Evolutionary conservation across 1,140 invertebrate species (phyloP).

Genomic region (Drosophila pseudoobscura): DNA sequence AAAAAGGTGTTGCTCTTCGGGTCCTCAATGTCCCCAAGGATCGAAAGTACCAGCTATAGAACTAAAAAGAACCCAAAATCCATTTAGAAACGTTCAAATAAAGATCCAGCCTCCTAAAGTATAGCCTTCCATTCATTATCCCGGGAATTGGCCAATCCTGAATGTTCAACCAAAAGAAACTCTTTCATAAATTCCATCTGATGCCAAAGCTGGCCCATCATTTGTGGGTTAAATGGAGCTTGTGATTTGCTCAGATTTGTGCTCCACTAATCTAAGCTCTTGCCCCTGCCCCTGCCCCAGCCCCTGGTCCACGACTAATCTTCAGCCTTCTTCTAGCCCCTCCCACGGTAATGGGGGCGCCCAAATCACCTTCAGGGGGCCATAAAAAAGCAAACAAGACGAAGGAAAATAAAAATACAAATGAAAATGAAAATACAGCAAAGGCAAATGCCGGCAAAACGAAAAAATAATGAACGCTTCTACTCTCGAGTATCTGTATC

Average conservation of each 20-base stretch:
- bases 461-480: slow-evolving; percentile 75
- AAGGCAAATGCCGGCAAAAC: slow-evolving; percentile 61
- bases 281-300: neutral
- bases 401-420: slow-evolving; percentile 53
- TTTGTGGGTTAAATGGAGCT: slow-evolving; percentile 75
- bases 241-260: slow-evolving; percentile 72
- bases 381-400: slow-evolving; percentile 61
- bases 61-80: too few species aligned
- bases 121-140: slow-evolving; percentile 12
- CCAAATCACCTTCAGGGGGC: slow-evolving; percentile 75
- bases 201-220: slow-evolving; percentile 69
- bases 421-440: slow-evolving; percentile 65
- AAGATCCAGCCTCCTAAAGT: neutral
- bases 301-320: neutral
- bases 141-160: neutral
- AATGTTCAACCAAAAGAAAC: neutral
- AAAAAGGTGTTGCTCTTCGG: too few species aligned
- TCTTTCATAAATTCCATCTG: slow-evolving; percentile 53
- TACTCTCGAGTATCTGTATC: slow-evolving; percentile 6
- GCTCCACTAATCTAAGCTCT: slow-evolving; percentile 43
- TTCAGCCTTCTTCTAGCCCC: slow-evolving; percentile 2
- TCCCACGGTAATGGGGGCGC: slow-evolving; percentile 26
- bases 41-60: too few species aligned
- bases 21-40: too few species aligned
- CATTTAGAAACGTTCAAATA: too few species aligned